These are phyloP conservation scores for Coleophora deauratella DNA, from an alignment of 2,888 invertebrate genomes.

Conservation along the genomic window DNA sequence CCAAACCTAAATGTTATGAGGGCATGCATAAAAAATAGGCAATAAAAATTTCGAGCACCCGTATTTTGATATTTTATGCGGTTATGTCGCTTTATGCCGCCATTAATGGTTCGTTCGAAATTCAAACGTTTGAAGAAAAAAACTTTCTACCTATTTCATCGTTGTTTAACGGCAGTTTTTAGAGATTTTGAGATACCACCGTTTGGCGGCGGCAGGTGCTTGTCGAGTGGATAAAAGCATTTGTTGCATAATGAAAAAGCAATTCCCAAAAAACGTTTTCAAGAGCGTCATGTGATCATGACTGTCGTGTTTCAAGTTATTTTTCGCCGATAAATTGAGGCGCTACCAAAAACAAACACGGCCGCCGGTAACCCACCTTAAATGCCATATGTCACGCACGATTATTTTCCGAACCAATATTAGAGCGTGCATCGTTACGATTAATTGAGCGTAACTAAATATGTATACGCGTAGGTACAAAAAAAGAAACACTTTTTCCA, in stretches of 20 bases:
- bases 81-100: conserved; percentile 37
- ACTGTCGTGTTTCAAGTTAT: conserved; percentile 9
- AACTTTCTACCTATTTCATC: conserved; percentile 34
- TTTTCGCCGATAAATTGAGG: conserved; percentile 10
- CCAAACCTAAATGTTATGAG: neutral
- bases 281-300: conserved; percentile 27
- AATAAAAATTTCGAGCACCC: conserved; percentile 9
- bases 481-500: conserved; percentile 34
- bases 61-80: conserved; percentile 30
- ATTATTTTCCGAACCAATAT: conserved; percentile 27
- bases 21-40: conserved; percentile 1
- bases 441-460: conserved; percentile 56
- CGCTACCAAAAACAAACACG: conserved; percentile 44
- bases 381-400: conserved; percentile 35
- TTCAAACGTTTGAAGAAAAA: conserved; percentile 34
- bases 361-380: conserved; percentile 19
- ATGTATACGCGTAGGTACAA: conserved; percentile 18
- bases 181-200: too few species aligned
- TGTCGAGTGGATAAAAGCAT: conserved; percentile 10
- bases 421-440: conserved; percentile 17
- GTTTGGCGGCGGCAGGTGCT: conserved; percentile 38
- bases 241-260: conserved; percentile 18
- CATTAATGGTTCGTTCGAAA: conserved; percentile 45
- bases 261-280: neutral
- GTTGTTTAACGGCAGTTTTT: too few species aligned